A percentile compares a stretch with the other conserved stretches of the same genome.
These are phyloP conservation scores for Sisor rabdophorus DNA, from an alignment of 2,113 vertebrate species.

Conservation along the genomic window DNA sequence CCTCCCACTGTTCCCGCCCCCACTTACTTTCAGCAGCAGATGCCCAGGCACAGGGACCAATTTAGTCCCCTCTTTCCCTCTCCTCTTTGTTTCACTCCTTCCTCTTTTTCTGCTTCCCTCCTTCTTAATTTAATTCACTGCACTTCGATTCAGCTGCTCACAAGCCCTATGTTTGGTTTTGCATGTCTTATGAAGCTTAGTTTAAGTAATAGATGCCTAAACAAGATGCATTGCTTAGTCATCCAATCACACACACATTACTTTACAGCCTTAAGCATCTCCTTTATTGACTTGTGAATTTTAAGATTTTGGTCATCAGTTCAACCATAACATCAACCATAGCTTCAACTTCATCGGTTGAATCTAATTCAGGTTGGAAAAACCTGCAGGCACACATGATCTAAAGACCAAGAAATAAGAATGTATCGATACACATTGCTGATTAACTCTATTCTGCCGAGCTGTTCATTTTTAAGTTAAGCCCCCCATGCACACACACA, in stretches of 20 bases:
- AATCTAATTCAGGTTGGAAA: neutral
- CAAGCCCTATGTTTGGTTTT: slow-evolving; percentile 6
- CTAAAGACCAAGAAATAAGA: neutral
- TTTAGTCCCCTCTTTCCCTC: slow-evolving; percentile 34
- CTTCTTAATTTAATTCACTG: slow-evolving; percentile 36
- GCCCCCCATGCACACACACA: neutral
- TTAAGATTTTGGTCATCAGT: neutral
- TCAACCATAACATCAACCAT: neutral
- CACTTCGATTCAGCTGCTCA: slow-evolving; percentile 9
- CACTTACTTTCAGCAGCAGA: slow-evolving; percentile 65
- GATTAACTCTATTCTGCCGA: slow-evolving; percentile 10
- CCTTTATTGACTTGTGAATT: neutral
- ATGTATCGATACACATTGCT: neutral
- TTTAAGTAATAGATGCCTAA: neutral
- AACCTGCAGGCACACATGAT: neutral
- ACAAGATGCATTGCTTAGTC: neutral
- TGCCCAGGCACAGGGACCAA: slow-evolving; percentile 53
- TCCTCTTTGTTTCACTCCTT: slow-evolving; percentile 23
- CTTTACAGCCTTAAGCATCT: neutral
- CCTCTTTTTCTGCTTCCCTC: slow-evolving; percentile 25
- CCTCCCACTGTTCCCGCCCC: neutral
- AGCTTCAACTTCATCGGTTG: neutral
- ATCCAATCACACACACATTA: neutral
- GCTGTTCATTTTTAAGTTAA: neutral
- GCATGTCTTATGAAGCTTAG: neutral